Evolutionary conservation across 2,113 vertebrate genomes (phyloP).

Genomic region (Catagonus wagneri): DNA sequence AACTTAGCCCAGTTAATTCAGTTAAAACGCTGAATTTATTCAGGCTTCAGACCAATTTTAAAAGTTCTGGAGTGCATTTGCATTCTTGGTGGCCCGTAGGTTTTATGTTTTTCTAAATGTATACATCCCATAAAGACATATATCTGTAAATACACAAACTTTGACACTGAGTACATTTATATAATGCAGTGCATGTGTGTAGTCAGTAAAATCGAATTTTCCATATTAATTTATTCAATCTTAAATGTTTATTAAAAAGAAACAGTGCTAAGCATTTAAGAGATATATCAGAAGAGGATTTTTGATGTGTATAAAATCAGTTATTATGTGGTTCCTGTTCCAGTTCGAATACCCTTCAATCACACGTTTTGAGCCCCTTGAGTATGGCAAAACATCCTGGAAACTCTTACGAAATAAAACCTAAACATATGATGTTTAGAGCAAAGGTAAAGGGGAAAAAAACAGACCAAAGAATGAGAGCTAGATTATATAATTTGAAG

Average conservation of each 20-base stretch:
- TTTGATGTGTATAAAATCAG: background rate
- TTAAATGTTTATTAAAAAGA: background rate
- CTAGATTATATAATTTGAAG: background rate
- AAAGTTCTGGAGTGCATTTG: background rate
- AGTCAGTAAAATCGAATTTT: background rate
- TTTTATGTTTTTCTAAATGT: background rate
- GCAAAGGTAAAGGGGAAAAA: background rate
- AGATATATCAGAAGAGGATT: background rate
- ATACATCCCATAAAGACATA: background rate
- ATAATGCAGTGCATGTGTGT: background rate
- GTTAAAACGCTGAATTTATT: background rate
- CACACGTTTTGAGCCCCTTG: background rate
- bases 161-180: background rate
- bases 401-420: background rate
- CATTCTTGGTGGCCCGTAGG: background rate
- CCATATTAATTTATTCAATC: background rate
- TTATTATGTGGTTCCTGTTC: background rate
- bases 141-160: background rate
- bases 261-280: background rate
- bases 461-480: background rate
- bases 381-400: background rate
- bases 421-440: background rate
- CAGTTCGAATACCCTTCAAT: background rate
- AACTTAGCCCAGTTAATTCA: background rate
- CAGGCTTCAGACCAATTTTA: background rate